Evolutionary conservation across 2,113 vertebrate genomes (phyloP), one percentile per base, ranked within the genome.

Genomic region (Tachycineta bicolor): DNA sequence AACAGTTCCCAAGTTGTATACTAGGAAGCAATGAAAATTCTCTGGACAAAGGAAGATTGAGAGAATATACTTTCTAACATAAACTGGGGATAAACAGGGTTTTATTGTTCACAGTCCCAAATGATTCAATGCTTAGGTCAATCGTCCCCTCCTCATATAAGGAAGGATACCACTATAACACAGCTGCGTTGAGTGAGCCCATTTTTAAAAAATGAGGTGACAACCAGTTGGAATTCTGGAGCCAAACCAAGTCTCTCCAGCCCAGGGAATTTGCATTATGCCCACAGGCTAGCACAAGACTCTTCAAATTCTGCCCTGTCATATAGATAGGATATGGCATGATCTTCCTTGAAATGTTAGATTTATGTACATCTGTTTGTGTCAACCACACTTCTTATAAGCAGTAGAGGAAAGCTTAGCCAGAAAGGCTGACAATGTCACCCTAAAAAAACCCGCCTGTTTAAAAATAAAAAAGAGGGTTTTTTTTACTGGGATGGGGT

Each of bases 271-370:
- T 25, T 96, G 80, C 95, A 96, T 96, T 92, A 93, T 89, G 73
- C 82, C 96, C 87, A 97, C 86, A 96, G 94, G 93, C 93, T 95
- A 91, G 81, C 89, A 93, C 83, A 91, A 95, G 74, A 92, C 91
- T 81, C 65, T 88, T 97, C 85, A 80, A 93, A 93, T 95, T 90
- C 93, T 92, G 81, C 90, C 92, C 74, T 89, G 78, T 95, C 93
- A 85, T 73, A 92, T 28, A 76, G 89, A 94, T 92, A 85, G 92
- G 69, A 94, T 87, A 90, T 88, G 93, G 89, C 91, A 84, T 83
- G 94, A 93, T 96, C 91, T 96, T 95, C 79, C 87, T 94, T 93
- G 93, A 96, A 95, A 92, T 79, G 73, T 87, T 95, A 96, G 93
- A 93, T 91, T 94, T 93, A 93, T 67, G 85, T 94, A 96, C 89